Evolutionary conservation across 2,888 invertebrate species (phyloP), one percentile per base, ranked within the genome.

Genomic region (Seira ritae): DNA sequence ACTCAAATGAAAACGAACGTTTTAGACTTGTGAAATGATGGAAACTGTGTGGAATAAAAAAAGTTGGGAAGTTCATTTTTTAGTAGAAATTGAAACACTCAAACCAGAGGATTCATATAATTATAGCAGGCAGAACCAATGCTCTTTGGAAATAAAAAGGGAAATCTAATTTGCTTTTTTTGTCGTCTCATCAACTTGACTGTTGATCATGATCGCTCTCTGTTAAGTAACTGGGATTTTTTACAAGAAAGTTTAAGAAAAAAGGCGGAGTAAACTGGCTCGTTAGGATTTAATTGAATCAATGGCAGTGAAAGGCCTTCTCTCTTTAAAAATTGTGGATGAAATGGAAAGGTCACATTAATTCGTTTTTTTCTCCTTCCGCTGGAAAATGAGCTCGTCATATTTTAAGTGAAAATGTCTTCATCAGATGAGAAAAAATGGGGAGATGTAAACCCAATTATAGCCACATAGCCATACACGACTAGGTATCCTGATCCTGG

Each of bases 341-440:
- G 19, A 68, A 68, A 19, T 66, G 74, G 65, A 68, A 55, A 68
- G 75, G 74, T 74, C 74, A 74, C 46, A 73, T 65, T 65, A 19
- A 74, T 65, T 74, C 66, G 22, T 55, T 55, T 55, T 19, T 55
- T 8, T 42, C 67, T 68, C 31, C 46, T 66, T 31, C 31, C 8
- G n/a, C n/a, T 23, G 31, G 17, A 66, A 42, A 46, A 67, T 68
- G 42, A 72, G 19, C 71, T 60, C 77, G 60, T 82, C 82, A 77
- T 77, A 55, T 78, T 75, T 82, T 72, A 82, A 82, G 81, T 76
- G 82, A 82, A 82, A 81, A 82, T 68, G 82, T 82, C 77, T 82
- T 82, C 67, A 82, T 82, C 82, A 82, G 77, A 77, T 24, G 55
- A 50, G 50, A 24, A 70, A 20, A 46, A 77, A 69, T 55, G 15